Percentiles rank a stretch among this genome's conserved stretches.
Conservation (phyloP, 2,888 invertebrate genomes). For the Drosophila ustulata region DNA sequence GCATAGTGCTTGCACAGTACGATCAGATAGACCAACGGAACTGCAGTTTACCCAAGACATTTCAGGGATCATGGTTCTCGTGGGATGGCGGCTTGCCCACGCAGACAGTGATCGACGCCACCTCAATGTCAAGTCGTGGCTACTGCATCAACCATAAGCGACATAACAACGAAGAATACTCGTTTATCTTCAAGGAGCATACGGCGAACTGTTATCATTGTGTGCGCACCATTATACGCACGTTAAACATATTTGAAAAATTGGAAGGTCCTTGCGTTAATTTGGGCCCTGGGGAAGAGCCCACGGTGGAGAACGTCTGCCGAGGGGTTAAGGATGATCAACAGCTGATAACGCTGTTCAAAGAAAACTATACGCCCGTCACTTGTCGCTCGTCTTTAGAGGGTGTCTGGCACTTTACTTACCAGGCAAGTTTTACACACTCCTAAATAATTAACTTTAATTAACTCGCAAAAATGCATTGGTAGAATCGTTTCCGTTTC, state of each 20-base stretch:
- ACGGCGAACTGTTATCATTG: conserved; percentile 91
- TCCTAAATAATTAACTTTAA: conserved; percentile 5
- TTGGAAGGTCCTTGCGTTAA: conserved; percentile 94
- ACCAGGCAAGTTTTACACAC: conserved; percentile 86
- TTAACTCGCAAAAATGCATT: conserved; percentile 23
- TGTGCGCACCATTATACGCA: conserved; percentile 93
- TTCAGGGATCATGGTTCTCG: conserved; percentile 96
- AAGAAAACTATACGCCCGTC: conserved; percentile 95
- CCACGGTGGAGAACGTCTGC: conserved; percentile 92
- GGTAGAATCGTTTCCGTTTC: conserved; percentile 92
- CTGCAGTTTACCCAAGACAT: conserved; percentile 91
- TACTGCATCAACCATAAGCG: conserved; percentile 89
- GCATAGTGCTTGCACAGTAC: conserved; percentile 44
- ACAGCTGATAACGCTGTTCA: conserved; percentile 93
- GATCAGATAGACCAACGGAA: conserved; percentile 70
- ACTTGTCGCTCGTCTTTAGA: conserved; percentile 97
- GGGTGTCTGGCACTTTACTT: conserved; percentile 98
- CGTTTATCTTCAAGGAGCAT: conserved; percentile 90
- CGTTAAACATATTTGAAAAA: conserved; percentile 95
- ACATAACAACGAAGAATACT: conserved; percentile 93
- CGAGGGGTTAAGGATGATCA: conserved; percentile 90
- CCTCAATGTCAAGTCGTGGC: conserved; percentile 91
- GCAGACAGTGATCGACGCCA: conserved; percentile 92
- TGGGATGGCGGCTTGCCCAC: conserved; percentile 94
- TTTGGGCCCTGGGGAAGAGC: conserved; percentile 87